Evolutionary conservation across 1,140 invertebrate genomes (phyloP).

Genomic region (Drosophila azteca): DNA sequence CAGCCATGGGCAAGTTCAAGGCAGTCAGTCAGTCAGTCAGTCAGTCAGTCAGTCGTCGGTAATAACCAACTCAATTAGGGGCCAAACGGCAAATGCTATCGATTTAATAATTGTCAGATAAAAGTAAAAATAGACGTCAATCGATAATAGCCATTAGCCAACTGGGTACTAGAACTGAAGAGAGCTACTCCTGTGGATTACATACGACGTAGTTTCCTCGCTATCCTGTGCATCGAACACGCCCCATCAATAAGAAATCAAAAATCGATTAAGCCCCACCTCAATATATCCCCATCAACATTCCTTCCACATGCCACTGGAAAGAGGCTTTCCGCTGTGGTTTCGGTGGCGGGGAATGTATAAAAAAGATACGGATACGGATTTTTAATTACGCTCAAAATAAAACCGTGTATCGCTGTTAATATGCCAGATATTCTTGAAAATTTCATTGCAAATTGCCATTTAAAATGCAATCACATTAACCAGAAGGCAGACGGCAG

Average conservation of each 20-base stretch:
- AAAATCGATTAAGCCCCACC: constrained; percentile 72
- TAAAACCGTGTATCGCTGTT: constrained; percentile 39
- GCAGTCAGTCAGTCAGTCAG: constrained; percentile 22
- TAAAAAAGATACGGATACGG: constrained; percentile 9
- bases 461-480: constrained; percentile 51
- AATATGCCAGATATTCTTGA: constrained; percentile 48
- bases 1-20: constrained; percentile 60
- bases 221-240: not conserved
- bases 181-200: not conserved
- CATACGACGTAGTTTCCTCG: constrained; percentile 44
- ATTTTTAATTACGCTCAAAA: constrained; percentile 64
- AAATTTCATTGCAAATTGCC: constrained; percentile 39
- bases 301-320: constrained; percentile 23
- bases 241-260: constrained; percentile 71
- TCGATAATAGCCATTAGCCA: constrained; percentile 61
- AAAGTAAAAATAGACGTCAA: constrained; percentile 37
- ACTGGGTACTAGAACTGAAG: not conserved
- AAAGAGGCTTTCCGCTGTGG: constrained; percentile 27
- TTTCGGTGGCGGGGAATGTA: constrained; percentile 12
- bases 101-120: constrained; percentile 70
- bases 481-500: too few species aligned
- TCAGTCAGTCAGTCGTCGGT: constrained; percentile 9
- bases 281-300: constrained; percentile 14
- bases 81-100: constrained; percentile 34
- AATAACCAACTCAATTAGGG: constrained; percentile 46